phyloP scores from a whole-genome alignment of 2,113 vertebrate genomes.

The Pantherophis guttatus region DNA sequence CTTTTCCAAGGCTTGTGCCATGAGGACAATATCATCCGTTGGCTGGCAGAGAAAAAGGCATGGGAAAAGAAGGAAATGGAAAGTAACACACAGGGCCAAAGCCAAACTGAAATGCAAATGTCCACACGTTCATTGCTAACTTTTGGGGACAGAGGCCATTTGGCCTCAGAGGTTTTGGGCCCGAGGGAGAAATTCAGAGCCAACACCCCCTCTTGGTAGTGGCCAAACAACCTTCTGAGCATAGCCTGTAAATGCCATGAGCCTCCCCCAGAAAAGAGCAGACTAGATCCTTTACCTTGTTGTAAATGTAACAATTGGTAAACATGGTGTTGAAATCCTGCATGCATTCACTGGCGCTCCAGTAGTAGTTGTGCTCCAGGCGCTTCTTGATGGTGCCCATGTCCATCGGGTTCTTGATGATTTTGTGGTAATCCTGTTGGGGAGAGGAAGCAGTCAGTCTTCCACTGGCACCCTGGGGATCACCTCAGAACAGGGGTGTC shows the following conservation, averaged over 20 bases:
- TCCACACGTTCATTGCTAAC: background rate
- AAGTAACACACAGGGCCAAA: background rate
- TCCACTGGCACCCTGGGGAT: background rate
- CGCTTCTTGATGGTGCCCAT: conserved; percentile 97
- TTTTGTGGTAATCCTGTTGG: conserved; percentile 91
- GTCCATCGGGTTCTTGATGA: conserved; percentile 96
- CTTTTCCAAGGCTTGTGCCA: conserved; percentile 97
- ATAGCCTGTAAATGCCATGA: background rate
- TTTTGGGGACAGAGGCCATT: too few relatives aligned
- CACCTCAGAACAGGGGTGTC: too few relatives aligned
- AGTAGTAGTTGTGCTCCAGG: conserved; percentile 92
- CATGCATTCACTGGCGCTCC: conserved; percentile 94
- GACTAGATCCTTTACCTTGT: conserved; percentile 80
- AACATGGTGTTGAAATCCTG: conserved; percentile 99
- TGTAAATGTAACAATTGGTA: conserved; percentile 98
- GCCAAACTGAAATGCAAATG: too few relatives aligned
- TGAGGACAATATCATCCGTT: conserved; percentile 96
- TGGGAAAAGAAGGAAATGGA: background rate
- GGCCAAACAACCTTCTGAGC: background rate
- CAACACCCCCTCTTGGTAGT: background rate
- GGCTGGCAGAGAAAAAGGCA: conserved; percentile 71
- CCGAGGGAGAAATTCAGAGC: background rate
- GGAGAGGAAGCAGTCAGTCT: too few relatives aligned
- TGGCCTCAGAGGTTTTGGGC: background rate
- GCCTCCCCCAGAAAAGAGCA: background rate